Percentiles rank a stretch among this genome's conserved stretches.
phyloP scores from a whole-genome alignment of 1,140 invertebrate species.

The Lasioglossum baleicum region DNA sequence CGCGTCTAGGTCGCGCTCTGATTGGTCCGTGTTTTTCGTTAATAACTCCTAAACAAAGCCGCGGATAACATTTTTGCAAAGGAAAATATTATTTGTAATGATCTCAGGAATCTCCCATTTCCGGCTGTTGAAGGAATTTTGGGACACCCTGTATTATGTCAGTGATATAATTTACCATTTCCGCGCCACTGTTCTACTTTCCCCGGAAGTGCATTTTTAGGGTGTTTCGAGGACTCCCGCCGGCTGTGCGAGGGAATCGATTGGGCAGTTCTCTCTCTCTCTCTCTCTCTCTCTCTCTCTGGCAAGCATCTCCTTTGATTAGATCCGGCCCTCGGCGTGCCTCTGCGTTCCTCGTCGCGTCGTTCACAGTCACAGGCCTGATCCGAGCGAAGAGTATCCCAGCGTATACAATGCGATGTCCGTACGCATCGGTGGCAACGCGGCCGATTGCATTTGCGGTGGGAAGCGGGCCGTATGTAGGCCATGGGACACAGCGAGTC shows the following conservation, averaged over 20 bases:
- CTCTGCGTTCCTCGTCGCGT: not conserved
- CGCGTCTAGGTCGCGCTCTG: no score
- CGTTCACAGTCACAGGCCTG: slow-evolving; percentile 2
- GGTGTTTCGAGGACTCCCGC: not conserved
- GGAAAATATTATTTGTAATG: no score
- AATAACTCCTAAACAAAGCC: no score
- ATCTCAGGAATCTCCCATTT: no score
- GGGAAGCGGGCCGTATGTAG: not conserved
- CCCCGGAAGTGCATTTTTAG: not conserved
- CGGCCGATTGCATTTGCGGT: not conserved
- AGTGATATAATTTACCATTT: no score
- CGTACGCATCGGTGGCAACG: not conserved
- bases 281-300: no score
- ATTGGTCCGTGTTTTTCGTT: no score
- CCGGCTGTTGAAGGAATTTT: no score
- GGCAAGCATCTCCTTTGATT: not conserved
- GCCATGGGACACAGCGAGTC: not conserved
- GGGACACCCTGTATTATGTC: no score
- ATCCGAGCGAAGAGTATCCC: slow-evolving; percentile 1
- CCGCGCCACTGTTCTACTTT: no score
- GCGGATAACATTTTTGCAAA: no score
- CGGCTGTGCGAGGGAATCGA: not conserved
- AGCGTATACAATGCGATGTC: not conserved
- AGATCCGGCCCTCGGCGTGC: not conserved
- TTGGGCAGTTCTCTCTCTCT: not conserved